Base-by-base conservation (phyloP, 2,797 vertebrate genomes). In the Pachyuromys duprasi region DNA sequence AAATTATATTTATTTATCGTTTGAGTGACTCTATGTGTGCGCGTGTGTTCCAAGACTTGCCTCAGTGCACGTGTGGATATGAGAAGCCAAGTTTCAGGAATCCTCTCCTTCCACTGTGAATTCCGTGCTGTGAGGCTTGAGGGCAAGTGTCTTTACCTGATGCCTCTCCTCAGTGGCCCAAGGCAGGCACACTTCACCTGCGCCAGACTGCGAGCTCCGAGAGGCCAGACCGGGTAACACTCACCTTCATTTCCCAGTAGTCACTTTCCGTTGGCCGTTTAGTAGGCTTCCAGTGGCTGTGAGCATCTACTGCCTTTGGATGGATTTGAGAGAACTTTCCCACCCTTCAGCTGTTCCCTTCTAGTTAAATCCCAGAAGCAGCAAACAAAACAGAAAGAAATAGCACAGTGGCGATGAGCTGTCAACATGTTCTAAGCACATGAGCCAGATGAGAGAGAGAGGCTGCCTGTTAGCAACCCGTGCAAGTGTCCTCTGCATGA, bases 401-500 rank as follows among this genome's bases (percentile, higher is more conserved):
- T 5, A 45, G 15, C 5, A 1, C 1, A 0, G 12, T 20, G 45
- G 42, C 14, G 22, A 86, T 33, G 86, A 65, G 78, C 86, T 88
- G 79, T 93, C 45, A 26, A 13, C 18, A 1, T 20, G 14, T 31
- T n/a, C 86, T 90, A 49, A 86, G 86, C n/a, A 28, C 53, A 14
- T 1, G 7, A 87, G 55, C 36, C 20, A 93, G 86, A 70, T 55
- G 31, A 57, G 57, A 33, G 91, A 42, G 63, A 76, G 84, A 67
- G 49, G 78, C 42, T 39, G 53, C 45, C 82, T 69, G 94, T 70
- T 81, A 93, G 75, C 36, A 79, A 92, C 79, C 89, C 86, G 36
- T 67, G 31, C 86, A 80, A 86, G n/a, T 13, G 57, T 36, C 84
- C 49, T 55, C 80, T 49, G 69, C 81, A 49, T 6, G 20, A 89